A percentile compares a stretch with the other conserved stretches of the same genome.
phyloP scores from a whole-genome alignment of 2,797 vertebrate genomes.

The Pampus argenteus region DNA sequence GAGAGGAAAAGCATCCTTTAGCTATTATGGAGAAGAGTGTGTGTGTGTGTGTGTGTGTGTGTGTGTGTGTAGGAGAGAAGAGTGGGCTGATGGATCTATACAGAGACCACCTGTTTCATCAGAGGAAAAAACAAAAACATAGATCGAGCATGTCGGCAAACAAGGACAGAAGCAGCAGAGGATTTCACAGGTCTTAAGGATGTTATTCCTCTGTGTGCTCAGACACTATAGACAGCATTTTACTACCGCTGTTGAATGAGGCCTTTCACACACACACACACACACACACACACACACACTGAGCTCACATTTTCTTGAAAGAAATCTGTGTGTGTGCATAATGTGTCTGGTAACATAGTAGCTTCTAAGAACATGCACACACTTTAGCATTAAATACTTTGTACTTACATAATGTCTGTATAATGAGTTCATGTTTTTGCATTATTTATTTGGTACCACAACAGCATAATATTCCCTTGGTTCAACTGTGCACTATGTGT shows the following conservation, averaged over 20 bases:
- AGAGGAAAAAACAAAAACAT: conserved; percentile 46
- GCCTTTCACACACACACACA: conserved; percentile 30
- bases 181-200: conserved; percentile 60
- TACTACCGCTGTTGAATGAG: conserved; percentile 33
- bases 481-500: not conserved
- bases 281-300: too few species aligned
- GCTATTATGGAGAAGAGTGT: conserved; percentile 51
- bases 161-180: conserved; percentile 51
- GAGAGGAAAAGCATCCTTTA: conserved; percentile 69
- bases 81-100: conserved; percentile 30
- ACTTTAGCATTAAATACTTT: conserved; percentile 11
- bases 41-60: conserved; percentile 12
- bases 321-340: conserved; percentile 8
- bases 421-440: conserved; percentile 53
- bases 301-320: too few species aligned
- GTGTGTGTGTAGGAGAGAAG: not conserved
- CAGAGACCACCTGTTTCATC: conserved; percentile 76
- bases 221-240: conserved; percentile 23
- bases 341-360: not conserved
- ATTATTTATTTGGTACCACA: conserved; percentile 53
- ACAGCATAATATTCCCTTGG: not conserved
- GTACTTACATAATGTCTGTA: conserved; percentile 36
- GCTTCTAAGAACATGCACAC: not conserved
- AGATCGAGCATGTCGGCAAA: conserved; percentile 60
- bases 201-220: conserved; percentile 39